Base-by-base conservation (phyloP, 1,140 invertebrate genomes). In the Choristoneura fumiferana region DNA sequence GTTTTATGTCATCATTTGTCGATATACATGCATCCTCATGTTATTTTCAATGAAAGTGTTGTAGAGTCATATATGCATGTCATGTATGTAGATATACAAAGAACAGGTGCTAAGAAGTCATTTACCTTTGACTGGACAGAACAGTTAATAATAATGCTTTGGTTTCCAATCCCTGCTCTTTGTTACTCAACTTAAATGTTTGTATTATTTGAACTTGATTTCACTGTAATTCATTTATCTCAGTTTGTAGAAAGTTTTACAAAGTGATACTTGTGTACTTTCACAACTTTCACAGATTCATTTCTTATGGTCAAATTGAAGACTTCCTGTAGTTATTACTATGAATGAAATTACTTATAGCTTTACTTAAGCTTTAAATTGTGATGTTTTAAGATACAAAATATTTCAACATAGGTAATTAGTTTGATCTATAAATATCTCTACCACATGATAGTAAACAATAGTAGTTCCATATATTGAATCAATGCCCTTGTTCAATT, bases 71-170 rank as follows among this genome's bases (percentile, higher is more conserved):
- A 66, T 71, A 69, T 9, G 29, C 72, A 69, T 54, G 13, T 66
- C 58, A 45, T 68, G 62, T 63, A 59, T 62, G 57, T 58, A 63
- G 63, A 52, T 68, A 52, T 68, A 73, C 69, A 79, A 76, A 84
- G 80, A 83, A 82, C 86, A 89, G 84, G 86, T 89, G 86, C 63
- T 81, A 55, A 73, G 62, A 76, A 79, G 84, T 89, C 86, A 87
- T 86, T 89, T 89, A 87, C 86, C 86, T 86, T 73, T 83, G 75
- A 76, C 66, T 84, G 73, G 69, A 70, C 67, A 60, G 67, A 73
- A 60, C 69, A 78, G 77, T 79, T 81, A 77, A 80, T 83, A 81
- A 78, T 77, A 82, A 74, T 74, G 78, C 63, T 67, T 72, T 72
- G 66, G 68, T 65, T 77, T 69, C 54, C 73, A 81, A 82, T 81